Conservation (phyloP, 2,888 invertebrate species). For the Trypoxylon attenuatum region DNA sequence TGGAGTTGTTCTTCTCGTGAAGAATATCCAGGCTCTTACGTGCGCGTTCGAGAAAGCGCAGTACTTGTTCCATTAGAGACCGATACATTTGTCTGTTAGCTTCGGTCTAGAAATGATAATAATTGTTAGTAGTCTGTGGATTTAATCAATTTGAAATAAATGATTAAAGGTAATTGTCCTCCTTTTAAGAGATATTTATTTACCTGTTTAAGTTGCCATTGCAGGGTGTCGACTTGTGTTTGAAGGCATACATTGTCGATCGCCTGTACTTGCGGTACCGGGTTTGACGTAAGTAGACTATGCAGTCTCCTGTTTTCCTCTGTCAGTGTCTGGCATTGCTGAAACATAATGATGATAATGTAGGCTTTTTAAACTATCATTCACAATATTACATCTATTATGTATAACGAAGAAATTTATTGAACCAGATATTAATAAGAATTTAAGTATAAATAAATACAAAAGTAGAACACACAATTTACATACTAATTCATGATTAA, state of each 20-base stretch:
- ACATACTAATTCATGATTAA: no score
- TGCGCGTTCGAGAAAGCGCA: slow-evolving; percentile 81
- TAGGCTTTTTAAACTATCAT: no score
- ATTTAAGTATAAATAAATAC: no score
- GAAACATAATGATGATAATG: no score
- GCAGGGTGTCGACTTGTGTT: slow-evolving; percentile 81
- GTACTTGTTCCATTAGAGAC: slow-evolving; percentile 83
- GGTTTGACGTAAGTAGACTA: slow-evolving; percentile 61
- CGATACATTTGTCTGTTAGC: slow-evolving; percentile 84
- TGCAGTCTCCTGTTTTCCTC: slow-evolving; percentile 74
- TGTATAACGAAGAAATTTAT: no score
- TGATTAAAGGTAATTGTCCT: neutral
- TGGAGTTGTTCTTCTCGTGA: slow-evolving; percentile 67
- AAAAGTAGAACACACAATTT: no score
- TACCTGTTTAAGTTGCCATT: slow-evolving; percentile 86
- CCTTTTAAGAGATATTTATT: slow-evolving; percentile 16
- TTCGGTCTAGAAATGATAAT: slow-evolving; percentile 78
- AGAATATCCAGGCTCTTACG: slow-evolving; percentile 80
- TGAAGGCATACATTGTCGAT: slow-evolving; percentile 80
- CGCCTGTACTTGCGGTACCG: slow-evolving; percentile 72
- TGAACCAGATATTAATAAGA: no score
- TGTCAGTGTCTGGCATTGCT: slow-evolving; percentile 74
- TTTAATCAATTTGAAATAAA: neutral
- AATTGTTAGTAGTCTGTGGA: no score
- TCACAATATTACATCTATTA: no score